These are phyloP conservation scores for Brachypodius melanocephalos DNA, from an alignment of 2,113 vertebrate genomes.

Conservation along the genomic window DNA sequence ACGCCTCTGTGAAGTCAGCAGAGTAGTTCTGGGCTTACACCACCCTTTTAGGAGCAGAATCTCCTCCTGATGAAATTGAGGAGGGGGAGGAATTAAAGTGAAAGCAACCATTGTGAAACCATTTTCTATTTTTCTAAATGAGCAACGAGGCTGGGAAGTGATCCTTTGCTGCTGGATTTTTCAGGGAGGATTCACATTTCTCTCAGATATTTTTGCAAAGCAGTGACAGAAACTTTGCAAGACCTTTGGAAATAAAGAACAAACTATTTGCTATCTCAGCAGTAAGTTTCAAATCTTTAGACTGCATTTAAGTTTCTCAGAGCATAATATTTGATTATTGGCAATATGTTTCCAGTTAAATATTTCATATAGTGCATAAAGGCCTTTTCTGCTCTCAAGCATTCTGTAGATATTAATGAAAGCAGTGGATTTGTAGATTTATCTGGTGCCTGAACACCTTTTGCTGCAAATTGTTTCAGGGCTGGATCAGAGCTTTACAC, in stretches of 20 bases:
- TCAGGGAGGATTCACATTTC: background rate
- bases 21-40: constrained; percentile 12
- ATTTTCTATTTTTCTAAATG: background rate
- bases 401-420: constrained; percentile 46
- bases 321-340: constrained; percentile 52
- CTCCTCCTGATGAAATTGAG: background rate
- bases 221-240: constrained; percentile 17
- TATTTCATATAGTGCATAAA: constrained; percentile 56
- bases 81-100: background rate
- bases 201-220: constrained; percentile 1
- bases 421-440: constrained; percentile 28
- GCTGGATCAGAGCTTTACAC: constrained; percentile 19
- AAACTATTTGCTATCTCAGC: constrained; percentile 50
- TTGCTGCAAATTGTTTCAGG: constrained; percentile 13
- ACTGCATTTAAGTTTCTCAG: background rate
- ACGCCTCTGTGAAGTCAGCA: background rate
- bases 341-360: constrained; percentile 59
- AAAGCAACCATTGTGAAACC: background rate
- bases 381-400: background rate
- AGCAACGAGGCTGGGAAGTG: background rate
- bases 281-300: constrained; percentile 19
- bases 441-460: constrained; percentile 15
- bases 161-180: constrained; percentile 23
- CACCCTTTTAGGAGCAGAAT: constrained; percentile 5
- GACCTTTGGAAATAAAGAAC: constrained; percentile 21